Evolutionary conservation across 2,113 vertebrate genomes (phyloP).

Genomic region (Cynoglossus semilaevis): DNA sequence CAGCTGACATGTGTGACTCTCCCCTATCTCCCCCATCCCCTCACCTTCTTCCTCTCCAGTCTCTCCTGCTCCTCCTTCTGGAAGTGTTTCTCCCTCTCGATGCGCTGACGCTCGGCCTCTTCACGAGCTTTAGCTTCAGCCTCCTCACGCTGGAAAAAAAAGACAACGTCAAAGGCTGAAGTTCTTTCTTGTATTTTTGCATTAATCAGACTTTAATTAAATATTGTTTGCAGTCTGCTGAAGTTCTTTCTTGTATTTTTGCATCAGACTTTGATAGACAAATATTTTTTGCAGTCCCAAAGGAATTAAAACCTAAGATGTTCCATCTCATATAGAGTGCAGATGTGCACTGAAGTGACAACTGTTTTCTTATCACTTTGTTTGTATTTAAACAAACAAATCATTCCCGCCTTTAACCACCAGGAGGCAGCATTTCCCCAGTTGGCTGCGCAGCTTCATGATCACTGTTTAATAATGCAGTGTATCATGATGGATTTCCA

Average conservation of each 20-base stretch:
- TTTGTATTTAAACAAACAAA: no score
- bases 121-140: conserved; percentile 83
- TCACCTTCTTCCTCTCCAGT: conserved; percentile 92
- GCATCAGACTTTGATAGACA: not conserved
- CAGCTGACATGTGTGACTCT: not conserved
- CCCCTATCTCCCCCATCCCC: not conserved
- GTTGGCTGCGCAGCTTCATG: no score
- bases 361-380: no score
- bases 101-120: conserved; percentile 83
- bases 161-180: not conserved
- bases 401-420: conserved; percentile 20
- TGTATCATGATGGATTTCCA: no score
- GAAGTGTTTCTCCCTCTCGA: conserved; percentile 94
- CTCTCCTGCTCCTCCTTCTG: conserved; percentile 94
- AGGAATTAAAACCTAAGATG: no score
- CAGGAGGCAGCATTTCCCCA: conserved; percentile 47
- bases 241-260: no score
- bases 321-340: no score
- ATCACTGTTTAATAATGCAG: no score
- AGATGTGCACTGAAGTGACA: no score
- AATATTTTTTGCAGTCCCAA: no score
- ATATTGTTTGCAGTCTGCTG: no score
- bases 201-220: not conserved
- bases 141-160: conserved; percentile 78
- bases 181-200: no score